These are phyloP conservation scores for Nymphalis io DNA, from an alignment of 1,140 invertebrate species.

Conservation along the genomic window DNA sequence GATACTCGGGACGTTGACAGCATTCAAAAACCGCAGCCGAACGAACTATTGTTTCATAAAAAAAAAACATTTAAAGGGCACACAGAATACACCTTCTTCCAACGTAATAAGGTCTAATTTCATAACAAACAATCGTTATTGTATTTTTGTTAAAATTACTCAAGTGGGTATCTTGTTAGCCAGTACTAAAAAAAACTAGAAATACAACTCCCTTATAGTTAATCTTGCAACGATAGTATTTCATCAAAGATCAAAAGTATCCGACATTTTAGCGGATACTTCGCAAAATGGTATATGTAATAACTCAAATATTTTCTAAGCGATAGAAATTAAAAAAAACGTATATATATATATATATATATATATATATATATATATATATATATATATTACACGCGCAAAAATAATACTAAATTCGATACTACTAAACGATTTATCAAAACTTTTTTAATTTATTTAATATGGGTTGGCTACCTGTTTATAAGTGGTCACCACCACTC, in stretches of 20 bases:
- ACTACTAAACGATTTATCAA: too few species aligned
- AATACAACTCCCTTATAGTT: slow-evolving; percentile 11
- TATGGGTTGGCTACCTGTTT: not conserved
- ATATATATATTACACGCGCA: too few species aligned
- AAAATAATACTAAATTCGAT: too few species aligned
- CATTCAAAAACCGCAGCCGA: slow-evolving; percentile 62
- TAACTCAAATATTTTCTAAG: slow-evolving; percentile 17
- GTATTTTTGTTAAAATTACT: slow-evolving; percentile 22
- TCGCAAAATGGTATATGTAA: not conserved
- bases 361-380: too few species aligned
- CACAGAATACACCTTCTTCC: not conserved
- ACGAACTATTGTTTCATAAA: slow-evolving; percentile 41
- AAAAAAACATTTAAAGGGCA: slow-evolving; percentile 10
- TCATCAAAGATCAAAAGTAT: too few species aligned
- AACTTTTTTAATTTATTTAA: too few species aligned
- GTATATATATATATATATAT: too few species aligned
- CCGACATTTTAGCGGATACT: not conserved
- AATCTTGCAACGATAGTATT: slow-evolving; percentile 15
- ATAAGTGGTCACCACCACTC: too few species aligned
- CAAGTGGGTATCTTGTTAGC: slow-evolving; percentile 38
- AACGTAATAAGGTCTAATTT: slow-evolving; percentile 12
- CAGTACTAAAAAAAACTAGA: slow-evolving; percentile 20
- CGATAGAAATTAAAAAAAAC: slow-evolving; percentile 26
- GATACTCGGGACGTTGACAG: slow-evolving; percentile 66
- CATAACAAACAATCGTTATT: not conserved